phyloP scores from a whole-genome alignment of 2,113 vertebrate species.

The Psettodes erumei region DNA sequence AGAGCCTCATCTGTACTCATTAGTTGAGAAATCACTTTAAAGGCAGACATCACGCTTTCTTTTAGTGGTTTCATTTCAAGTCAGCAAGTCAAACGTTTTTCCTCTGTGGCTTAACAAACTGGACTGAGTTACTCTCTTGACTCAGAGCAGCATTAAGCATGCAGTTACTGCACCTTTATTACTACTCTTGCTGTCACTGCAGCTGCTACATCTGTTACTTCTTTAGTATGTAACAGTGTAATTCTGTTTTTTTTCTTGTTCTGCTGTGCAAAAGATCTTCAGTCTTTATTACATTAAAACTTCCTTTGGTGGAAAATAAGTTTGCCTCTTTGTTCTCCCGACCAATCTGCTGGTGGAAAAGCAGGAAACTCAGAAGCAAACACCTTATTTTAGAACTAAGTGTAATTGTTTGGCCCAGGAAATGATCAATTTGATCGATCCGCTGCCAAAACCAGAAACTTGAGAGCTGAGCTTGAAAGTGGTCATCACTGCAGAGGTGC shows the following conservation, averaged over 20 bases:
- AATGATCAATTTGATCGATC: conserved; percentile 37
- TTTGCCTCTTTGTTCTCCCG: conserved; percentile 24
- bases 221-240: not conserved
- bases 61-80: conserved; percentile 39
- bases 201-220: not conserved
- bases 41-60: conserved; percentile 17
- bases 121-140: not conserved
- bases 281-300: not conserved
- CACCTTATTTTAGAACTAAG: conserved; percentile 27
- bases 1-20: conserved; percentile 22
- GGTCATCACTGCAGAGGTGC: not conserved
- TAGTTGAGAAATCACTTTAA: conserved; percentile 24
- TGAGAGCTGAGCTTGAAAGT: not conserved
- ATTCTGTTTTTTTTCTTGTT: not conserved
- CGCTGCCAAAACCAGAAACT: conserved; percentile 8
- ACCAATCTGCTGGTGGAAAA: conserved; percentile 13
- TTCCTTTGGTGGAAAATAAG: conserved; percentile 17
- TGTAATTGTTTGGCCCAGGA: not conserved
- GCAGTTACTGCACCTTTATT: not conserved
- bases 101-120: conserved; percentile 8
- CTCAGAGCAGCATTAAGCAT: not conserved
- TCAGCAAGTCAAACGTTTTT: not conserved
- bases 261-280: not conserved
- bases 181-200: not conserved
- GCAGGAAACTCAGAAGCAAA: conserved; percentile 36